Conservation (phyloP, 2,888 invertebrate genomes). For the Magallana nippona region DNA sequence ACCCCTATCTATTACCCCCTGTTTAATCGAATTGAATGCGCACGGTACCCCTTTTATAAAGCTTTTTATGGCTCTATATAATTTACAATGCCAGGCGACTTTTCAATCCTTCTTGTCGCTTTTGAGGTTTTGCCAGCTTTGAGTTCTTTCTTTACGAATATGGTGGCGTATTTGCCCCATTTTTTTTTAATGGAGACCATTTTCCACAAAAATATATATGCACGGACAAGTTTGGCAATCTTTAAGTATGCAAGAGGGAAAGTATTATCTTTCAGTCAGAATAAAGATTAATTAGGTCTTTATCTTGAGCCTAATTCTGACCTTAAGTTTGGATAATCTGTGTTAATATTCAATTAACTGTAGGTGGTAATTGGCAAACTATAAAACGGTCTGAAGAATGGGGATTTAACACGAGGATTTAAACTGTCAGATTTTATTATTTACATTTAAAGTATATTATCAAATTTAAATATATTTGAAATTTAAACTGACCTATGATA, state of each 20-base stretch:
- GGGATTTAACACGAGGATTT: conserved; percentile 15
- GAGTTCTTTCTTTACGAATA: conserved; percentile 2
- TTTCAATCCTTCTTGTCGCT: conserved; percentile 12
- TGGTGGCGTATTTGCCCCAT: background rate
- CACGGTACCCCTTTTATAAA: background rate
- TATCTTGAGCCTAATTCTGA: conserved; percentile 9
- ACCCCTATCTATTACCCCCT: conserved; percentile 10
- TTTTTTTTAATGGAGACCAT: background rate
- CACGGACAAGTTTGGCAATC: background rate
- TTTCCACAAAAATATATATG: background rate
- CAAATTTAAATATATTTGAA: too few species aligned
- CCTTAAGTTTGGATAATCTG: conserved; percentile 29
- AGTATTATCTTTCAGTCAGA: background rate
- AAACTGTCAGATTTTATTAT: conserved; percentile 5
- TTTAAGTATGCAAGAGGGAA: background rate
- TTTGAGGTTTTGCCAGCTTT: background rate
- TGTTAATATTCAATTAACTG: conserved; percentile 29
- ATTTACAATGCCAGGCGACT: conserved; percentile 22
- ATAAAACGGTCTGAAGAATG: background rate
- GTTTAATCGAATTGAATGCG: background rate
- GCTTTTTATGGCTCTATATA: conserved; percentile 19
- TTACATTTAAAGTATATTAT: too few species aligned
- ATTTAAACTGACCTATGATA: background rate
- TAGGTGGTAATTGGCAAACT: conserved; percentile 1
- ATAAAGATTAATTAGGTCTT: conserved; percentile 26